Evolutionary conservation across 37 sponge, comb jelly and placozoan species (phyloP).

Genomic region (Bolinopsis microptera): DNA sequence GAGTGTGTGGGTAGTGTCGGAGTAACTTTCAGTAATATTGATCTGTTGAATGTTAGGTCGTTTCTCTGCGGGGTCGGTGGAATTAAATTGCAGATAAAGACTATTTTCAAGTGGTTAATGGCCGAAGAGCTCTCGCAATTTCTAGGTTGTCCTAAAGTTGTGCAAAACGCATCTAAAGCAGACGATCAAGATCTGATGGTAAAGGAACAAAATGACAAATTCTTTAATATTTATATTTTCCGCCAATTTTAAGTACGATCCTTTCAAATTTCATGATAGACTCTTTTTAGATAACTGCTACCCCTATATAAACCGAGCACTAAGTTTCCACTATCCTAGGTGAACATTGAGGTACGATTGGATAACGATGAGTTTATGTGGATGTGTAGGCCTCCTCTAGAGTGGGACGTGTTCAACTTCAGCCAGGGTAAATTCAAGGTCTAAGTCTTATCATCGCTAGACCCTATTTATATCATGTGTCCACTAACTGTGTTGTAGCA

Average conservation of each 20-base stretch:
- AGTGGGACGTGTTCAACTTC: constrained; percentile 36
- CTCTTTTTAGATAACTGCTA: neutral
- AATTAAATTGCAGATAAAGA: neutral
- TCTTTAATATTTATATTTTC: too few relatives aligned
- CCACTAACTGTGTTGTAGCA: too few relatives aligned
- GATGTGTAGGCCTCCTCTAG: neutral
- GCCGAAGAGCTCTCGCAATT: neutral
- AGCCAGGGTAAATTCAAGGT: constrained; percentile 42
- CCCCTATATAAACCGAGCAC: too few relatives aligned
- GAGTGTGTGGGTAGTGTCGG: neutral
- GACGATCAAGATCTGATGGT: neutral
- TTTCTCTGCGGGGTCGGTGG: neutral
- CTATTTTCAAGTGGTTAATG: constrained; percentile 50
- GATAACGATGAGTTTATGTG: constrained; percentile 54
- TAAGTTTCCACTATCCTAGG: too few relatives aligned
- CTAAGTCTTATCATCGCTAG: neutral
- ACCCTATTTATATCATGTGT: too few relatives aligned
- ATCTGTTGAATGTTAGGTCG: constrained; percentile 3
- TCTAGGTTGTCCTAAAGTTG: neutral
- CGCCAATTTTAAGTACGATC: neutral
- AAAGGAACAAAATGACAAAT: too few relatives aligned
- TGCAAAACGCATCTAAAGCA: neutral
- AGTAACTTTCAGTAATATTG: neutral
- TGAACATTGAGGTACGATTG: neutral
- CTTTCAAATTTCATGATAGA: neutral